Evolutionary conservation across 30 jellyfish, hydroid and myxozoan species (phyloP).

Genomic region (Nemopilema nomurai): DNA sequence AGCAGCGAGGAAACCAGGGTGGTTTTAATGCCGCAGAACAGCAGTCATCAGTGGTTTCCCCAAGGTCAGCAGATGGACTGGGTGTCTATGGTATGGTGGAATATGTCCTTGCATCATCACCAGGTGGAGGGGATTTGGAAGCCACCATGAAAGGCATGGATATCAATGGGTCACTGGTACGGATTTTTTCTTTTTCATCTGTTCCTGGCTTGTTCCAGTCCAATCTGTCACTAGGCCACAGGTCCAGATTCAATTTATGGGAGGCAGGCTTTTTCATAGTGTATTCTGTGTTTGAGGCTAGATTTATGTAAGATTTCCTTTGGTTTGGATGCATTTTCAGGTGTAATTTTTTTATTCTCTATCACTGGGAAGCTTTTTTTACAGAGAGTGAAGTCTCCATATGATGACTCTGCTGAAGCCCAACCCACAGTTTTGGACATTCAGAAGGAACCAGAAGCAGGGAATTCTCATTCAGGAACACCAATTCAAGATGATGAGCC

Average conservation of each 20-base stretch:
- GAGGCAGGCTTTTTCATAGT: not conserved
- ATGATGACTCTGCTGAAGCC: slow-evolving; percentile 61
- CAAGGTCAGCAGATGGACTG: slow-evolving; percentile 98
- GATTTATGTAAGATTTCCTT: too few species aligned
- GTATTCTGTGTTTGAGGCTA: not conserved
- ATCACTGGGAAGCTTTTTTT: too few species aligned
- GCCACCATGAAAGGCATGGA: slow-evolving; percentile 87
- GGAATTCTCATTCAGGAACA: slow-evolving; percentile 14
- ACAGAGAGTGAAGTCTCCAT: not conserved
- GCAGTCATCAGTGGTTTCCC: slow-evolving; percentile 84
- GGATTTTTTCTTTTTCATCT: not conserved
- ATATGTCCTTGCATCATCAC: slow-evolving; percentile 97
- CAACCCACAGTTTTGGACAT: slow-evolving; percentile 35
- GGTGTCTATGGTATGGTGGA: slow-evolving; percentile 98
- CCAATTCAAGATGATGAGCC: slow-evolving; percentile 65
- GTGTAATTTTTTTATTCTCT: too few species aligned
- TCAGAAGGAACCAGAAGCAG: slow-evolving; percentile 27
- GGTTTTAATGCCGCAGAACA: slow-evolving; percentile 63
- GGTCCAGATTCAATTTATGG: too few species aligned
- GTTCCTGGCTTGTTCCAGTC: not conserved
- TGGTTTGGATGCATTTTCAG: too few species aligned
- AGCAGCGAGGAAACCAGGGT: slow-evolving; percentile 75
- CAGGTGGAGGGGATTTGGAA: slow-evolving; percentile 97
- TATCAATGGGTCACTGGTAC: slow-evolving; percentile 70
- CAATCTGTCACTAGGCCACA: too few species aligned